A percentile compares a stretch with the other conserved stretches of the same genome.
Evolutionary conservation across 2,797 vertebrate species (phyloP).

Genomic region (Synaphobranchus kaupii): DNA sequence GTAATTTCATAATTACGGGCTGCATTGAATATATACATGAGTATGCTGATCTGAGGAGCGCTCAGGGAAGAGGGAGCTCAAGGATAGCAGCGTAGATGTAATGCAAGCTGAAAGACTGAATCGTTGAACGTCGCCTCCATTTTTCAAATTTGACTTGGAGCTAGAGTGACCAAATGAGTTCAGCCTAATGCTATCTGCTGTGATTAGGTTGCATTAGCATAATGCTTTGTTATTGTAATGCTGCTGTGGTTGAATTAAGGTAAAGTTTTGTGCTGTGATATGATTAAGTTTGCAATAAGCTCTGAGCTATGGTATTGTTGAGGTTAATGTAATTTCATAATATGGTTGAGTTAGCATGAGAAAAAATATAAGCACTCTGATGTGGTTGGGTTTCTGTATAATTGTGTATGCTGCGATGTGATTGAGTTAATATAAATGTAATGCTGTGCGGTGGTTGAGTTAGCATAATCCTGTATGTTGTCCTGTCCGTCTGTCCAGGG

Average conservation of each 20-base stretch:
- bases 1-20: not conserved
- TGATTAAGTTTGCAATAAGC: not conserved
- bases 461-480: not conserved
- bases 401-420: not conserved
- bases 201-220: not conserved
- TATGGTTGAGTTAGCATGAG: not conserved
- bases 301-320: not conserved
- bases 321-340: not conserved
- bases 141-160: not conserved
- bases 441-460: not conserved
- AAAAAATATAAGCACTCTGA: not conserved
- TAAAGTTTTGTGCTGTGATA: not conserved
- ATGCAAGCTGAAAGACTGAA: not conserved
- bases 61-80: not conserved
- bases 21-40: not conserved
- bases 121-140: not conserved
- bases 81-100: not conserved
- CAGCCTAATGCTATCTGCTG: not conserved
- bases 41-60: not conserved
- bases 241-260: not conserved
- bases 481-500: constrained; percentile 54
- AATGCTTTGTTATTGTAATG: not conserved
- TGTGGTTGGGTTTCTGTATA: not conserved
- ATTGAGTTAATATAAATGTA: not conserved
- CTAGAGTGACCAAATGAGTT: not conserved